Evolutionary conservation across 2,113 vertebrate genomes (phyloP).

Genomic region (Lagopus leucura): DNA sequence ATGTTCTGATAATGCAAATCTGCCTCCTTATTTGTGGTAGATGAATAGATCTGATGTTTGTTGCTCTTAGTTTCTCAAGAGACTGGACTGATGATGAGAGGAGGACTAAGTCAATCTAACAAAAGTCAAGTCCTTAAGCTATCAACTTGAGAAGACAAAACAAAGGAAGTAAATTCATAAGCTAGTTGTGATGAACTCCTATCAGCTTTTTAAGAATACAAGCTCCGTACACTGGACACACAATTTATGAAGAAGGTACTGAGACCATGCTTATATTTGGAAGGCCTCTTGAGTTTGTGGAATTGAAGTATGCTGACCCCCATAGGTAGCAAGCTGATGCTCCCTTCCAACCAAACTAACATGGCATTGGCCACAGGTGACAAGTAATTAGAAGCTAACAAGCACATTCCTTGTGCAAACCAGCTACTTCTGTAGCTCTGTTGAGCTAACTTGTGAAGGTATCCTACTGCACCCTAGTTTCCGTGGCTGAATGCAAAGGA

Average conservation of each 20-base stretch:
- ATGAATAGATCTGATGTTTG: neutral
- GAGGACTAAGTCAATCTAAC: neutral
- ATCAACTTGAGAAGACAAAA: neutral
- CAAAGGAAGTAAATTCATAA: neutral
- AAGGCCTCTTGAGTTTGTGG: neutral
- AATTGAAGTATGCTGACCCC: neutral
- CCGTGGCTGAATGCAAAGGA: neutral
- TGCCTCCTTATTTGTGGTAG: neutral
- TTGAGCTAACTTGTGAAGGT: neutral
- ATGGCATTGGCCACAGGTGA: neutral
- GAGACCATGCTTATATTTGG: neutral
- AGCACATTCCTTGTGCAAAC: neutral
- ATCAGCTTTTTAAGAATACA: neutral
- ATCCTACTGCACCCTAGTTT: neutral
- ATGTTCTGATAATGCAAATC: neutral
- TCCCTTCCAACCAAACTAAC: neutral
- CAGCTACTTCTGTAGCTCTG: neutral
- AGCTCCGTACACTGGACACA: fast-evolving
- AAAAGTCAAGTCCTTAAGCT: neutral
- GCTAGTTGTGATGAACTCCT: neutral
- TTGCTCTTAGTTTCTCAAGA: neutral
- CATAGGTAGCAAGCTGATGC: neutral
- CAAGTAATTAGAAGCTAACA: neutral
- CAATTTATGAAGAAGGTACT: neutral
- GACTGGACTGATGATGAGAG: neutral